phyloP scores from a whole-genome alignment of 1,140 invertebrate genomes.

The Lepidostoma basale region DNA sequence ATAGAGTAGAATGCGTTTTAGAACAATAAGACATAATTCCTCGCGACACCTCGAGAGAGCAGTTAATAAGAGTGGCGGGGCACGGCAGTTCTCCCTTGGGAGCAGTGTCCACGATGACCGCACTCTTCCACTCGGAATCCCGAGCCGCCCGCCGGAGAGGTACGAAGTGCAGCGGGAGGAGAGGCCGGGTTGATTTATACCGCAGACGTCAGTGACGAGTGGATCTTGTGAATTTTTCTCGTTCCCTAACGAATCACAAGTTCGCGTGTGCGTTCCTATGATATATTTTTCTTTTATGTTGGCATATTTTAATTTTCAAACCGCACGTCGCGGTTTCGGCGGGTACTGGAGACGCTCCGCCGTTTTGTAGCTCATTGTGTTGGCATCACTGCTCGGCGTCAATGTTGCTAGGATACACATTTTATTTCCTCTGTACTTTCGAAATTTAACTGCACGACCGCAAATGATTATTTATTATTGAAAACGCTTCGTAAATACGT shows the following conservation, averaged over 20 bases:
- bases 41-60: too few relatives aligned
- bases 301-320: constrained; percentile 47
- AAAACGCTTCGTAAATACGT: constrained; percentile 43
- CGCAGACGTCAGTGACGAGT: constrained; percentile 6
- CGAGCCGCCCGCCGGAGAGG: neutral
- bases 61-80: too few relatives aligned
- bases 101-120: neutral
- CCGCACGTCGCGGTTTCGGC: constrained; percentile 44
- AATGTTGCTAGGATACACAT: constrained; percentile 38
- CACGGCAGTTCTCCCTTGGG: neutral
- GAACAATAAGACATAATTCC: too few relatives aligned
- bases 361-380: constrained; percentile 44
- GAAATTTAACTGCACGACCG: constrained; percentile 71
- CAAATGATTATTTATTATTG: constrained; percentile 48
- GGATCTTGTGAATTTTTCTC: constrained; percentile 26
- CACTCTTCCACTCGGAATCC: neutral
- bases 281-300: constrained; percentile 46
- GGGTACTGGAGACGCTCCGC: constrained; percentile 24
- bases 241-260: constrained; percentile 28
- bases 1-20: too few relatives aligned
- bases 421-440: constrained; percentile 46
- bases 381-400: constrained; percentile 22
- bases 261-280: constrained; percentile 34
- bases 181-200: constrained; percentile 8
- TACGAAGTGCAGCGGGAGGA: neutral